These are phyloP conservation scores for Seriola dumerili DNA, from an alignment of 2,113 vertebrate genomes.

Conservation along the genomic window DNA sequence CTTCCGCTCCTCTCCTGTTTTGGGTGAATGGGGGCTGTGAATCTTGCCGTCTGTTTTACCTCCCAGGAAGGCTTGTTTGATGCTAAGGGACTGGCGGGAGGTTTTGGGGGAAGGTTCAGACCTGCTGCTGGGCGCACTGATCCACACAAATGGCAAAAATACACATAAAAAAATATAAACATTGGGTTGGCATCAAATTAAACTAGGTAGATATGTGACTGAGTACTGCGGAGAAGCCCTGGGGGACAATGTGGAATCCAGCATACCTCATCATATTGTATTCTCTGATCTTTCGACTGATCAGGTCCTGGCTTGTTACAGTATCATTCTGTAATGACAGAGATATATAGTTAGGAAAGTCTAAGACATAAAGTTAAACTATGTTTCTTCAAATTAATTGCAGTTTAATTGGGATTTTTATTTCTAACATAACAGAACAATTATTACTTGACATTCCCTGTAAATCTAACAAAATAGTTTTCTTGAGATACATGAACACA, in stretches of 20 bases:
- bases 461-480: no score
- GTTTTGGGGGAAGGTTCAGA: slow-evolving; percentile 93
- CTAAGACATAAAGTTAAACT: not conserved
- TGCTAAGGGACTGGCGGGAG: slow-evolving; percentile 93
- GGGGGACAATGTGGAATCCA: slow-evolving; percentile 13
- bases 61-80: slow-evolving; percentile 93
- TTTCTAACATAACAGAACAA: not conserved
- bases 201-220: not conserved
- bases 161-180: not conserved
- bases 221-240: not conserved
- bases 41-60: slow-evolving; percentile 86
- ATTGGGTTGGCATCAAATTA: not conserved
- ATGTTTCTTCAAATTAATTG: not conserved
- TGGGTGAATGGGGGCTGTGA: slow-evolving; percentile 78
- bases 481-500: not conserved
- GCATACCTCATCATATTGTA: slow-evolving; percentile 97
- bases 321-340: slow-evolving; percentile 88
- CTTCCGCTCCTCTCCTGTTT: slow-evolving; percentile 75
- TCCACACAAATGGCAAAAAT: slow-evolving; percentile 2
- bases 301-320: slow-evolving; percentile 95
- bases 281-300: slow-evolving; percentile 96
- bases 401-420: no score
- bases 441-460: not conserved
- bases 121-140: slow-evolving; percentile 83
- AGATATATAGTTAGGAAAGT: not conserved